A percentile compares a stretch with the other conserved stretches of the same genome.
Conservation (phyloP, 2,113 vertebrate species). For the Chlorodrepanis virens region DNA sequence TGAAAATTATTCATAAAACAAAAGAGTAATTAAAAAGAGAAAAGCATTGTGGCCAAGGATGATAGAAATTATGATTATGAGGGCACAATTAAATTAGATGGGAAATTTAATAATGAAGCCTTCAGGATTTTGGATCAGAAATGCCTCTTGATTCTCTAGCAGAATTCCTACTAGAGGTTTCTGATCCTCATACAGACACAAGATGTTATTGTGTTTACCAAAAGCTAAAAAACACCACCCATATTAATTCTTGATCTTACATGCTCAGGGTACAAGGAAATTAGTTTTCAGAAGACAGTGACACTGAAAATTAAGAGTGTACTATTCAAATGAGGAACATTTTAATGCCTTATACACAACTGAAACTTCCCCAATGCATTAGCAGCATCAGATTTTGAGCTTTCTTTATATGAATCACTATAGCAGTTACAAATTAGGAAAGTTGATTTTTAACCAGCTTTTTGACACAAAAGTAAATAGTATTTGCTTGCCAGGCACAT, state of each 20-base stretch:
- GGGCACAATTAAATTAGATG: background rate
- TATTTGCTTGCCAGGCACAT: background rate
- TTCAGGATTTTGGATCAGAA: background rate
- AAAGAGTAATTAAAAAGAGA: background rate
- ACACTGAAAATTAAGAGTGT: background rate
- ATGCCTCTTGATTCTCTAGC: background rate
- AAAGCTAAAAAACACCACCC: rapidly evolving
- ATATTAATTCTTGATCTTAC: background rate
- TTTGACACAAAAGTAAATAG: background rate
- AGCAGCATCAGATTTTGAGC: background rate
- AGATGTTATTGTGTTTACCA: background rate
- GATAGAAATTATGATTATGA: background rate
- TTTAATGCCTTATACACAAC: background rate
- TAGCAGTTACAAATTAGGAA: background rate
- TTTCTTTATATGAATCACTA: background rate
- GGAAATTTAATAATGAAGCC: background rate
- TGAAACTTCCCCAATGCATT: background rate
- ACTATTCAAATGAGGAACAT: background rate
- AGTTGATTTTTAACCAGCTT: background rate
- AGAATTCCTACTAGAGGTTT: background rate
- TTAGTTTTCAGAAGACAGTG: background rate
- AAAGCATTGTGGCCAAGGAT: rapidly evolving
- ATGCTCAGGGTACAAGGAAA: background rate
- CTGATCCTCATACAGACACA: background rate
- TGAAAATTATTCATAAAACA: background rate